Base-by-base conservation (phyloP, 2,797 vertebrate genomes). In the Thalassophryne amazonica region DNA sequence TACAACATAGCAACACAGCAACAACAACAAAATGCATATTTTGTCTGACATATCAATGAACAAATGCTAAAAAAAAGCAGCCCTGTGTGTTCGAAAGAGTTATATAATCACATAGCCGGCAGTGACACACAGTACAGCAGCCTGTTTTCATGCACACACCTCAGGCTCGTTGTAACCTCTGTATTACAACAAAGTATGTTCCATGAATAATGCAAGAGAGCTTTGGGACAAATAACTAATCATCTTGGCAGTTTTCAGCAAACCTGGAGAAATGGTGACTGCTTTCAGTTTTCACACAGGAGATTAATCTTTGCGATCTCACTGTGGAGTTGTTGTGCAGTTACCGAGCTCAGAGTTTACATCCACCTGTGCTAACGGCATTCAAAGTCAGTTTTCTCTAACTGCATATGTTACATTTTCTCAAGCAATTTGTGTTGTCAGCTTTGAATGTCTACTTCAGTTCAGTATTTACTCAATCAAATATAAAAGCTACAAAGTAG, bases 91-190 rank as follows among this genome's bases (percentile, higher is more conserved):
- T 41, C 5, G 46, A 36, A 20, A 40, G 55, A 71, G 73, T 72
- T 69, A 43, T 61, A 70, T 78, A 72, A 78, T 72, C 55, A 41
- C 17, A 55, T 5, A 34, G 29, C 59, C 40, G 0, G 25, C 29
- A 29, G 54, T 42, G 58, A 63, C 28, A 36, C 50, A 32, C 34
- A 42, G n/a, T 33, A 39, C 48, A 39, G 53, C 25, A 39, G 38
- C 45, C 69, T 45, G 38, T 47, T 66, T 46, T 41, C 56, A 15
- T 59, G 57, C 21, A 71, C 67, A 78, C n/a, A 74, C 75, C 74
- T 60, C 53, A 9, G 75, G 77, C 77, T 60, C 16, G 14, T 38
- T 58, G 55, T 60, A 75, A 75, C 75, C 78, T 77, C 65, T 66
- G 60, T 55, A 49, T 39, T 56, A 70, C 64, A 75, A 56, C 53